Conservation (phyloP, 2,888 invertebrate species). For the Microctonus hyperodae region DNA sequence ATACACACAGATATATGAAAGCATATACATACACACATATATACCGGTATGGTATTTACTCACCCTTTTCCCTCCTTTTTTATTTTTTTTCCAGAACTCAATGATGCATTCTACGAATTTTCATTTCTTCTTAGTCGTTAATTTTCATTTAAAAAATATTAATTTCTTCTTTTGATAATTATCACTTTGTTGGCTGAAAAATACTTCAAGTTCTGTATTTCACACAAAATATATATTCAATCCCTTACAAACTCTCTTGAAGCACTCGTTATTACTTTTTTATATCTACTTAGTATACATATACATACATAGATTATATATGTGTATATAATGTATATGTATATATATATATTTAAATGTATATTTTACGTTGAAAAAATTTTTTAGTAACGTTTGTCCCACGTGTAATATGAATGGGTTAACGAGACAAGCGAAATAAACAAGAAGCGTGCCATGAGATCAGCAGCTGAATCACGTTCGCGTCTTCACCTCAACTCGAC, state of each 20-base stretch:
- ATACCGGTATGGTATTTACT: neutral
- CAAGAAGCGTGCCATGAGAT: constrained; percentile 28
- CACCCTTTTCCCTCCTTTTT: constrained; percentile 1
- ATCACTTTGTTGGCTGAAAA: neutral
- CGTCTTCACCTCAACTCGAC: constrained; percentile 38
- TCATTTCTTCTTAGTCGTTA: neutral
- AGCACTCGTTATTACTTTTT: constrained; percentile 5
- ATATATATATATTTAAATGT: neutral
- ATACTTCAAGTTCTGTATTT: no score
- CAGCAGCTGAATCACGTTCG: constrained; percentile 26
- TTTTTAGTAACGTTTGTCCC: constrained; percentile 3
- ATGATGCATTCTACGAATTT: neutral
- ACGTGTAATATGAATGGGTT: constrained; percentile 25
- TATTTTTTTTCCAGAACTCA: neutral
- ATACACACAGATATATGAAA: constrained; percentile 3
- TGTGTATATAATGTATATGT: neutral
- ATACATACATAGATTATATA: neutral
- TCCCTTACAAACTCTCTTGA: no score
- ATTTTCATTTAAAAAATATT: neutral
- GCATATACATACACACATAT: neutral
- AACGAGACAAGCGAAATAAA: constrained; percentile 23
- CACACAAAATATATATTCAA: no score
- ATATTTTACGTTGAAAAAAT: neutral
- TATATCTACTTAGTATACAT: no score
- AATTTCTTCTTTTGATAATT: neutral